These are phyloP conservation scores for Colinus virginianus DNA, from an alignment of 2,113 vertebrate species.

Conservation along the genomic window DNA sequence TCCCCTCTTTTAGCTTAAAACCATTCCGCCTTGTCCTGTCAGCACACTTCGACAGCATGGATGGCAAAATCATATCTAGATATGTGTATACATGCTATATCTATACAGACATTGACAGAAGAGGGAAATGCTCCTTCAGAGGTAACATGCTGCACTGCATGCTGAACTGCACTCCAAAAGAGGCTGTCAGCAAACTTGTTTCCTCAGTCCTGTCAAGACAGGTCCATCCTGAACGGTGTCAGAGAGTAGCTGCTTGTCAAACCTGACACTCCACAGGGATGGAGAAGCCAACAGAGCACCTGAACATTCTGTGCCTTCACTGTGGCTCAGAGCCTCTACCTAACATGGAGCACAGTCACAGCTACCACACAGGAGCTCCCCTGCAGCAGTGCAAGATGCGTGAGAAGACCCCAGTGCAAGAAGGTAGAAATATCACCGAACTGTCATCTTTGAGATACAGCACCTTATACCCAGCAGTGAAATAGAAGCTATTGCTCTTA, in stretches of 20 bases:
- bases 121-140: background rate
- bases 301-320: background rate
- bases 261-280: background rate
- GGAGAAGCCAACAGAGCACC: background rate
- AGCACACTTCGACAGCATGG: background rate
- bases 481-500: background rate
- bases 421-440: background rate
- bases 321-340: background rate
- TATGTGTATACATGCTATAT: background rate
- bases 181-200: accelerated
- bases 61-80: background rate
- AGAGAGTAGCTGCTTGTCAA: background rate
- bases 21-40: too few relatives aligned
- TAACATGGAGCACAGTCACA: too few relatives aligned
- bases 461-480: background rate
- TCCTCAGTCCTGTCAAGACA: background rate
- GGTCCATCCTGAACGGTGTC: background rate
- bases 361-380: background rate
- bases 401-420: background rate
- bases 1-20: too few relatives aligned
- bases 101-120: background rate
- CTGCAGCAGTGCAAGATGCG: background rate
- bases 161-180: too few relatives aligned
- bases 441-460: background rate
- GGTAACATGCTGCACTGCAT: background rate